Percentiles rank a stretch among this genome's conserved stretches.
Conservation (phyloP, 2,888 invertebrate species). For the Aproaerema taeniolella region DNA sequence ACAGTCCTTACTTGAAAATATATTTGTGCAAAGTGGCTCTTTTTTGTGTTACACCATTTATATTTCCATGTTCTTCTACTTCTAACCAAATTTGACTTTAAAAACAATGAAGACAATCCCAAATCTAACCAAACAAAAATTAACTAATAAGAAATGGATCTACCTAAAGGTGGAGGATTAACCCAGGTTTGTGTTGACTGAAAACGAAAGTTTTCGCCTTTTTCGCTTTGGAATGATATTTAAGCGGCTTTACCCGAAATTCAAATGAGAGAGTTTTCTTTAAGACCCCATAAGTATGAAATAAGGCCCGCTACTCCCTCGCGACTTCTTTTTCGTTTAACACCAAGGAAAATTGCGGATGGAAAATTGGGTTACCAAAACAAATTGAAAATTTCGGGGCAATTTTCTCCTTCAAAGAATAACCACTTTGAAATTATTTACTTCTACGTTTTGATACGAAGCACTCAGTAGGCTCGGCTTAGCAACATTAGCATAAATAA, state of each 20-base stretch:
- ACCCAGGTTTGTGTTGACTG: neutral
- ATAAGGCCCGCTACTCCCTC: slow-evolving; percentile 37
- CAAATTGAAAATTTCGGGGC: slow-evolving; percentile 67
- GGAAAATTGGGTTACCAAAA: slow-evolving; percentile 63
- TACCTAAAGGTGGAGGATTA: neutral
- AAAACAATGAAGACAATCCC: too few species aligned
- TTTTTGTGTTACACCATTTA: too few species aligned
- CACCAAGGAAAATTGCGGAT: slow-evolving; percentile 55
- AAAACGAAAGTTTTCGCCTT: neutral
- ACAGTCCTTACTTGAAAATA: too few species aligned
- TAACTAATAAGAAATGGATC: neutral
- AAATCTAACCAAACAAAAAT: neutral
- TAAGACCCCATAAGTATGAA: slow-evolving; percentile 34
- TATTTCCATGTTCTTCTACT: too few species aligned
- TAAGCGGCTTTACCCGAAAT: slow-evolving; percentile 22
- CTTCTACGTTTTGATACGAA: slow-evolving; percentile 15
- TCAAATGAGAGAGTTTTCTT: slow-evolving; percentile 25
- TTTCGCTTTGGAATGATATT: slow-evolving; percentile 9
- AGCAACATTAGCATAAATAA: neutral
- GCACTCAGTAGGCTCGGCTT: neutral
- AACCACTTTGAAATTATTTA: slow-evolving; percentile 34
- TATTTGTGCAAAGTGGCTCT: too few species aligned
- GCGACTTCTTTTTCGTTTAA: slow-evolving; percentile 49
- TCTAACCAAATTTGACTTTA: too few species aligned
- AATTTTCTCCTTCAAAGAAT: slow-evolving; percentile 63